Evolutionary conservation across 2,797 vertebrate species (phyloP).

Genomic region (Platalea minor): DNA sequence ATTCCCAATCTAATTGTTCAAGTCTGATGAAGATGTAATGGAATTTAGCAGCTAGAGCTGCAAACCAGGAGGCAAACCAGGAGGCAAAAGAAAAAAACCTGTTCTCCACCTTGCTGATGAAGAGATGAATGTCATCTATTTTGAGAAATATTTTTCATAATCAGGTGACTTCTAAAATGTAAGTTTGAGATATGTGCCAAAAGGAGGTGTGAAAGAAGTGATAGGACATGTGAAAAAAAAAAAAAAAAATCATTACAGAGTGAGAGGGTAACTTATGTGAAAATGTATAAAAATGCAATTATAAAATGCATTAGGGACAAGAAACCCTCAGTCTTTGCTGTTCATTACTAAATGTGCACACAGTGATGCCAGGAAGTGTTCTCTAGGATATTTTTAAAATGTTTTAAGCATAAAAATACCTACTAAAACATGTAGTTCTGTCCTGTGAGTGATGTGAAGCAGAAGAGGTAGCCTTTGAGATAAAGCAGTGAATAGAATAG

Average conservation of each 20-base stretch:
- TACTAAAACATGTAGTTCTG: neutral
- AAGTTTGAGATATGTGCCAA: neutral
- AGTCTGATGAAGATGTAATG: neutral
- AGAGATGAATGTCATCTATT: neutral
- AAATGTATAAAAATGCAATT: neutral
- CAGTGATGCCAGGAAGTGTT: neutral
- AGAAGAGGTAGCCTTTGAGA: neutral
- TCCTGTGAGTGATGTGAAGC: neutral
- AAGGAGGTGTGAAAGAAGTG: neutral
- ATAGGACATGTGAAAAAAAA: neutral
- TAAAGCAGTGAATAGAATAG: neutral
- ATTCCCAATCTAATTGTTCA: neutral
- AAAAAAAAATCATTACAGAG: neutral
- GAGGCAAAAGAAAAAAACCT: neutral
- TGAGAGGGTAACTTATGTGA: neutral
- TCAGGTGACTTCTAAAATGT: neutral
- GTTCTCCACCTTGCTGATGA: neutral
- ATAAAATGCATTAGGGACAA: neutral
- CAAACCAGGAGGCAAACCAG: neutral
- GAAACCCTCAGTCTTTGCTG: rapidly evolving
- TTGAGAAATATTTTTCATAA: neutral
- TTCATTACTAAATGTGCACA: neutral
- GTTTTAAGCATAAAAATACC: neutral
- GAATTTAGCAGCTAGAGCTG: neutral
- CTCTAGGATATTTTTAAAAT: neutral